phyloP scores from a whole-genome alignment of 37 sponge, comb jelly and placozoan species.

The Dysidea cf. avara region DNA sequence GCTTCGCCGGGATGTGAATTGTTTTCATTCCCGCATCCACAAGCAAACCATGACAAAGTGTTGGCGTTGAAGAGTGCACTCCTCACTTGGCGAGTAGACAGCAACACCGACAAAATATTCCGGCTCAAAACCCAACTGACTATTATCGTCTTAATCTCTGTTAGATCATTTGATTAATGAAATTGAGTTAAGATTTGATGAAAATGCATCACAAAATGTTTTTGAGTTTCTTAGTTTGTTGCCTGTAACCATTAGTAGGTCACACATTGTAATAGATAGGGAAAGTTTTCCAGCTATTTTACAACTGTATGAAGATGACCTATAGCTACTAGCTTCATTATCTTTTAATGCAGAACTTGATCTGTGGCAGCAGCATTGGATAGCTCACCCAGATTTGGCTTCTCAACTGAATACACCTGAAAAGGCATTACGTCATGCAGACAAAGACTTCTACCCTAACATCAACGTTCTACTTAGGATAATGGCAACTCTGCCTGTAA shows the following conservation, averaged over 20 bases:
- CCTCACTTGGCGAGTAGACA: conserved; percentile 31
- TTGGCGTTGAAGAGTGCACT: conserved; percentile 36
- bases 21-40: conserved; percentile 35
- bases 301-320: conserved; percentile 33
- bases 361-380: conserved; percentile 44
- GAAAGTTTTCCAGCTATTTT: conserved; percentile 11
- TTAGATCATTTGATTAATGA: conserved; percentile 41
- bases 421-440: conserved; percentile 34
- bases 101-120: conserved; percentile 28
- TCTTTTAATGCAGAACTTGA: conserved; percentile 46
- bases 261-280: neutral
- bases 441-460: conserved; percentile 48
- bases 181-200: conserved; percentile 35
- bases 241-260: conserved; percentile 20
- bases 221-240: conserved; percentile 49
- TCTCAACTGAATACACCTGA: conserved; percentile 14
- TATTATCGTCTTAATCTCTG: conserved; percentile 26
- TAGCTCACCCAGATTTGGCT: conserved; percentile 1
- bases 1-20: conserved; percentile 18
- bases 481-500: conserved; percentile 51
- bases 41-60: conserved; percentile 23
- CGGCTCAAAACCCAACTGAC: conserved; percentile 13
- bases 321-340: conserved; percentile 23
- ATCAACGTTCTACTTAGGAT: conserved; percentile 42
- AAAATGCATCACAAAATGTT: conserved; percentile 3